Conservation (phyloP, 2,888 invertebrate species). For the Busseola fusca region DNA sequence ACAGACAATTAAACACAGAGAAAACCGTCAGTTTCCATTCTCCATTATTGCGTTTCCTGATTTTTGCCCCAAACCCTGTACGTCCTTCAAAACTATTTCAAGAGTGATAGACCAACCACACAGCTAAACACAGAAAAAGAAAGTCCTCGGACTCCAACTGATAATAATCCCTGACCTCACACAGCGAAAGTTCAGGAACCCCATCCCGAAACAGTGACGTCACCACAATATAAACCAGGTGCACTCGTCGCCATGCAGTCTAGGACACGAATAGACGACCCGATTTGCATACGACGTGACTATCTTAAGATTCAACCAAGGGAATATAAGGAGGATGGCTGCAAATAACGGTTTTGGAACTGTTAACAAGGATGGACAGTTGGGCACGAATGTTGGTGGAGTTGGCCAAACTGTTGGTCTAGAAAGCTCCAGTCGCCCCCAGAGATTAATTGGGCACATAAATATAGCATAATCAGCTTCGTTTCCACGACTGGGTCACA, state of each 20-base stretch:
- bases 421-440: neutral
- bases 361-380: neutral
- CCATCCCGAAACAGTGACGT: constrained; percentile 23
- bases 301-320: constrained; percentile 30
- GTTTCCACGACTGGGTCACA: neutral
- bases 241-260: constrained; percentile 43
- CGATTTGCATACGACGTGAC: constrained; percentile 42
- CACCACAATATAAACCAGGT: constrained; percentile 32
- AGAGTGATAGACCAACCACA: neutral
- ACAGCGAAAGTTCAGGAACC: neutral
- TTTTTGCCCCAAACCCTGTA: too few relatives aligned
- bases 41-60: too few relatives aligned
- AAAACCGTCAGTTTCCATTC: too few relatives aligned
- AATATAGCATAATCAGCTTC: neutral
- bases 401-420: neutral
- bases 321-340: constrained; percentile 3
- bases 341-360: constrained; percentile 12
- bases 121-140: neutral
- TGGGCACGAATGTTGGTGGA: neutral
- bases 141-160: too few relatives aligned
- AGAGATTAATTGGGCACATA: neutral
- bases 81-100: neutral
- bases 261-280: constrained; percentile 22
- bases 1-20: too few relatives aligned
- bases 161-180: neutral